Evolutionary conservation across 2,888 invertebrate species (phyloP), one percentile per base, ranked within the genome.

Genomic region (Eupithecia subfuscata): DNA sequence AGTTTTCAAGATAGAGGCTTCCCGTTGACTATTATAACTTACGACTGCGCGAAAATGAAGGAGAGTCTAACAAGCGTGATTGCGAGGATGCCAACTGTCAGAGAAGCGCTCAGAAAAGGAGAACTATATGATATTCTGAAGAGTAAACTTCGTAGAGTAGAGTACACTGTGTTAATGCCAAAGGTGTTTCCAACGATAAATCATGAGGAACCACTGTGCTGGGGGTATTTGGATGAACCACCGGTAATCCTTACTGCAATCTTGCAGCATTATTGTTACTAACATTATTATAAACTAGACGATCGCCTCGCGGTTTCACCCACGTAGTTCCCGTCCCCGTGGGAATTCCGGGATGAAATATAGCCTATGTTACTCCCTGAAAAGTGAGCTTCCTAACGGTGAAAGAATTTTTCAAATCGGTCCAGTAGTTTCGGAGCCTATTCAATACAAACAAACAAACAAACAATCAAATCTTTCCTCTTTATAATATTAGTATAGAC

Each of bases 211-310:
- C 87, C 92, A 8, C 82, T 95, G 43, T 75, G 85, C 45, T 94
- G 94, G 94, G 84, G 84, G 52, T 93, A 89, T 81, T 87, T 95
- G 78, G 90, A 92, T 63, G 95, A 94, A 84, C 65, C 60, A 56
- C 89, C 91, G 87, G 95, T 93, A 85, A 75, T 64, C 16, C 52
- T 60, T 37, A 16, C 11, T 69, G 43, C 18, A 52, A 3, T 22
- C 18, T 45, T 52, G 52, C 30, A 30, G 30, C 30, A 30, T 30
- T 30, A 30, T 30, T 30, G 30, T 30, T 30, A 3, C 3, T 30
- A 30, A 30, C 30, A 30, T 30, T 30, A 30, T 30, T 30, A 30
- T n/a, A n/a, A n/a, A n/a, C n/a, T n/a, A n/a, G n/a, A n/a, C n/a
- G n/a, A n/a, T n/a, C n/a, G n/a, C n/a, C n/a, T n/a, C n/a, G n/a